These are phyloP conservation scores for Zhengitettix transpicula DNA, from an alignment of 2,888 invertebrate genomes.

Conservation along the genomic window DNA sequence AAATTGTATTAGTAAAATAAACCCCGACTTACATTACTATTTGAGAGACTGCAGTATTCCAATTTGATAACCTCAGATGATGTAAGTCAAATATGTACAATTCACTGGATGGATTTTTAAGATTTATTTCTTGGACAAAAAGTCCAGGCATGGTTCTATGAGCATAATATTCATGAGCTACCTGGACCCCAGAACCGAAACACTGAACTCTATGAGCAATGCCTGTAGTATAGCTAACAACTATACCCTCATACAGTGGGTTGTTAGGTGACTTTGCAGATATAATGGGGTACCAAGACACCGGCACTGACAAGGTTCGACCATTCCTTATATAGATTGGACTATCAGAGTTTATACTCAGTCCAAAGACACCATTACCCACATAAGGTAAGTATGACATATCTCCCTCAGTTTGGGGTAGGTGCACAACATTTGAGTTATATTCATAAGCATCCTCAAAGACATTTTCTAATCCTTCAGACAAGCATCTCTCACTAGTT, in stretches of 20 bases:
- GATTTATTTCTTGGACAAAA: slow-evolving; percentile 62
- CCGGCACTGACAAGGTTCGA: slow-evolving; percentile 44
- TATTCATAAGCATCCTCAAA: slow-evolving; percentile 42
- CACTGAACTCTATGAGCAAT: slow-evolving; percentile 43
- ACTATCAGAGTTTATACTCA: slow-evolving; percentile 43
- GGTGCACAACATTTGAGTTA: slow-evolving; percentile 48
- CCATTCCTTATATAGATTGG: slow-evolving; percentile 49
- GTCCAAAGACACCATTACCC: slow-evolving; percentile 57
- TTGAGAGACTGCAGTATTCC: slow-evolving; percentile 39
- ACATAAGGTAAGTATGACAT: slow-evolving; percentile 52
- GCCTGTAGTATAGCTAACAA: slow-evolving; percentile 36
- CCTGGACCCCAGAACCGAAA: slow-evolving; percentile 40
- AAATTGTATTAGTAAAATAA: background rate
- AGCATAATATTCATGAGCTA: slow-evolving; percentile 55
- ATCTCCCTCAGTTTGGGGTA: slow-evolving; percentile 33
- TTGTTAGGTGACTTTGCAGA: slow-evolving; percentile 31
- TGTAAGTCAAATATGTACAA: slow-evolving; percentile 41
- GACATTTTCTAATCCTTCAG: slow-evolving; percentile 43
- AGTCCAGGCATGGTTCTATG: slow-evolving; percentile 63
- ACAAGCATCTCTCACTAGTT: slow-evolving; percentile 43
- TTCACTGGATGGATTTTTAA: slow-evolving; percentile 52
- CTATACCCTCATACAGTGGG: slow-evolving; percentile 44
- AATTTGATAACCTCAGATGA: slow-evolving; percentile 40
- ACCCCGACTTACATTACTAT: slow-evolving; percentile 25
- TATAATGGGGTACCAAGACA: slow-evolving; percentile 50